Percentiles rank a stretch among this genome's conserved stretches.
Evolutionary conservation across 2,113 vertebrate genomes (phyloP).

Genomic region (Cyanoderma ruficeps): DNA sequence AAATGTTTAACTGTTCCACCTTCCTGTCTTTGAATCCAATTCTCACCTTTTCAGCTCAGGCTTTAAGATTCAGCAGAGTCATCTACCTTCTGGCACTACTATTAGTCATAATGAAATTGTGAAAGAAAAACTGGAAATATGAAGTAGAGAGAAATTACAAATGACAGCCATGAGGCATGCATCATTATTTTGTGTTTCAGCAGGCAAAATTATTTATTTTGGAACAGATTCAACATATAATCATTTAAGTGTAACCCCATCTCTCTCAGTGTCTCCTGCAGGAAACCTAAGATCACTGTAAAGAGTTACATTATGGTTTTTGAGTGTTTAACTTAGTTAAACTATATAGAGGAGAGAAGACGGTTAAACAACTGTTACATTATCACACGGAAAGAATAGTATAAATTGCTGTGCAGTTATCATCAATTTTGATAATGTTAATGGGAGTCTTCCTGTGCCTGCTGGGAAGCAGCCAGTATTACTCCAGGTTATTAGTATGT

Average conservation of each 20-base stretch:
- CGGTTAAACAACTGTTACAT: background rate
- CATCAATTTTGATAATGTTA: conserved; percentile 29
- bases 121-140: background rate
- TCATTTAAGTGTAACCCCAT: background rate
- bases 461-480: conserved; percentile 33
- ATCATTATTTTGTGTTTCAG: background rate
- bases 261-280: background rate
- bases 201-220: conserved; percentile 21
- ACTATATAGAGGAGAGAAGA: background rate
- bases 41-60: background rate
- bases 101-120: background rate
- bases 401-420: background rate
- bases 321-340: background rate
- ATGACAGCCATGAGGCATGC: background rate
- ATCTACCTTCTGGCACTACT: background rate
- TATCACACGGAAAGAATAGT: background rate
- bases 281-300: background rate
- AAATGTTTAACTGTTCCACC: background rate
- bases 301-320: background rate
- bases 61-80: background rate
- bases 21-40: background rate
- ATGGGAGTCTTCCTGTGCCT: conserved; percentile 5
- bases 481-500: conserved; percentile 7
- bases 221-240: background rate
- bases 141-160: conserved; percentile 4